Percentiles rank a stretch among this genome's conserved stretches.
These are phyloP conservation scores for Triplophysa rosa DNA, from an alignment of 2,113 vertebrate species.

Conservation along the genomic window DNA sequence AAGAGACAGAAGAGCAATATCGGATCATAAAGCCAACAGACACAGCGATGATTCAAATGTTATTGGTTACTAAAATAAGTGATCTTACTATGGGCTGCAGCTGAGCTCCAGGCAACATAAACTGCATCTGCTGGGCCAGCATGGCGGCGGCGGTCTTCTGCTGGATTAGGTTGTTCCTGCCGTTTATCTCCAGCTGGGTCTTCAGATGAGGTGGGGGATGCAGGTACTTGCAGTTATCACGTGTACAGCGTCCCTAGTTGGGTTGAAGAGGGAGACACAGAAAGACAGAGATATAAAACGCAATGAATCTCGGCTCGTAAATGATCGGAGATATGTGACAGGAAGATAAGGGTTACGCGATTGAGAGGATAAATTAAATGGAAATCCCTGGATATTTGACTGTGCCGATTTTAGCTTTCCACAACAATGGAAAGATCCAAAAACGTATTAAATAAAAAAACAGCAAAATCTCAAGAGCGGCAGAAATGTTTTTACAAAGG, in stretches of 20 bases:
- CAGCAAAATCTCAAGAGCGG: neutral
- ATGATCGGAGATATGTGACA: constrained; percentile 7
- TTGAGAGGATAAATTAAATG: constrained; percentile 36
- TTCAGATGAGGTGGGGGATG: constrained; percentile 97
- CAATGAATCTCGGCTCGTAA: neutral
- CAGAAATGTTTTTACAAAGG: neutral
- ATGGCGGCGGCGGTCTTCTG: constrained; percentile 95
- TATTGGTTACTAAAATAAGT: constrained; percentile 27
- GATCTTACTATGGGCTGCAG: constrained; percentile 91
- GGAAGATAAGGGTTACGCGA: constrained; percentile 41
- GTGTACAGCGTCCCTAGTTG: constrained; percentile 88
- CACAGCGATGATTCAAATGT: neutral
- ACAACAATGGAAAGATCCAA: neutral
- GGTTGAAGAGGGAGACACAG: constrained; percentile 34
- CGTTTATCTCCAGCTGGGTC: constrained; percentile 97
- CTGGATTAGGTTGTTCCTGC: constrained; percentile 97
- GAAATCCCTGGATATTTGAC: constrained; percentile 27
- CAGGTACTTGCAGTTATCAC: constrained; percentile 98
- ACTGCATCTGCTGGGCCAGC: constrained; percentile 98
- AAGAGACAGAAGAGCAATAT: constrained; percentile 9
- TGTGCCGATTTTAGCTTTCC: neutral
- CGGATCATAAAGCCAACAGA: constrained; percentile 18
- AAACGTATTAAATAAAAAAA: constrained; percentile 10
- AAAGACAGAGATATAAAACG: constrained; percentile 34
- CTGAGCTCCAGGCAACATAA: constrained; percentile 91